Base-by-base conservation (phyloP, 2,797 vertebrate genomes). In the Varecia variegata region DNA sequence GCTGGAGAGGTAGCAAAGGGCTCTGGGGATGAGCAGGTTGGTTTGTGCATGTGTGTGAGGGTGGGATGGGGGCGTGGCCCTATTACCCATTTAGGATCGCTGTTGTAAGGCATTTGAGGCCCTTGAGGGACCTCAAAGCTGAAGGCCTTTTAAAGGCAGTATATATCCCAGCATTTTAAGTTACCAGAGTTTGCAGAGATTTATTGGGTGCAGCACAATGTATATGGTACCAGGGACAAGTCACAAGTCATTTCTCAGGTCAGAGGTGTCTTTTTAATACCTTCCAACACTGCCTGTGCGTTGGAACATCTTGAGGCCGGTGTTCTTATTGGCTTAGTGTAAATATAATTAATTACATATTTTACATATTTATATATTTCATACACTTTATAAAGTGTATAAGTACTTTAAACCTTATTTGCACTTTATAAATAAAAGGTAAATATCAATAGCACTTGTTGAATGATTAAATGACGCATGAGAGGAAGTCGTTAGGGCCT, bases 41-140 rank as follows among this genome's bases (percentile, higher is more conserved):
- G 35, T 11, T 40, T 58, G 50, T 12, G 23, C 9, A 18, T 32
- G 7, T 79, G n/a, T 82, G n/a, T 47, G n/a, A 85, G 10, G 40
- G 30, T 32, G 5, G 3, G 2, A 58, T 13, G 12, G 7, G 14
- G 7, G 2, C 2, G 5, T 2, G 1, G 20, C 7, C 50, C 45
- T 35, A 23, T 30, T 56, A 3, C 2, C 14, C 23, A 35, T 38
- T 76, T 38, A 25, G 10, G 18, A 68, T 14, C 74, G n/a, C 12
- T 62, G 62, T 0, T 23, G 1, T 40, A 82, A 83, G 35, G 30
- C 6, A 43, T 27, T 67, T 43, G 40, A 14, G 10, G 32, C 62
- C 32, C 7, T 65, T 54, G 20, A 85, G 18, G 32, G 2, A 12
- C 17, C 13, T 83, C 43, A 23, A 65, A 15, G 21, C 25, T 27